A percentile compares a stretch with the other conserved stretches of the same genome.
These are phyloP conservation scores for Araneus ventricosus DNA, from an alignment of 1,140 invertebrate species.

Conservation along the genomic window DNA sequence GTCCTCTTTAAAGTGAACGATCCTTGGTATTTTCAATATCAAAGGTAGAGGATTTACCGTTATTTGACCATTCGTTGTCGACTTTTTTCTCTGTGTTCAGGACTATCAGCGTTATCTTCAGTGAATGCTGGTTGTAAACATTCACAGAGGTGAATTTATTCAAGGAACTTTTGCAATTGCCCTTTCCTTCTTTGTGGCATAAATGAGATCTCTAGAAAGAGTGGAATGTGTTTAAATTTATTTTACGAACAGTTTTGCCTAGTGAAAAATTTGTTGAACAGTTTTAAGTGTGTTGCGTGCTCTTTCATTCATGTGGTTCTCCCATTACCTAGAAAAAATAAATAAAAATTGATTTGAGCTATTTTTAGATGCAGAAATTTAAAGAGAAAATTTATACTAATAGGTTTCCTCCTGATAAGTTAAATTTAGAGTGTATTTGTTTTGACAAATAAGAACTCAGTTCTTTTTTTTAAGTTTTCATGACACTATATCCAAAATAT, in stretches of 20 bases:
- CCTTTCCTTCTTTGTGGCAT: neutral
- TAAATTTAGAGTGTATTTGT: too few species aligned
- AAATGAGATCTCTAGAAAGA: neutral
- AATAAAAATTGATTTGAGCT: too few species aligned
- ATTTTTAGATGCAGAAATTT: too few species aligned
- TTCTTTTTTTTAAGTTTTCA: too few species aligned
- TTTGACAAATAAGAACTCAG: too few species aligned
- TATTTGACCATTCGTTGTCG: conserved; percentile 2
- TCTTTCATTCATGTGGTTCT: too few species aligned
- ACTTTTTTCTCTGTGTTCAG: neutral
- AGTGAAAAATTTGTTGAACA: neutral
- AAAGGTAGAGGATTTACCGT: neutral
- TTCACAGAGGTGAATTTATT: neutral
- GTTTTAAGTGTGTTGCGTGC: neutral
- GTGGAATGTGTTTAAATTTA: neutral
- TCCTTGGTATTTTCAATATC: conserved; percentile 2
- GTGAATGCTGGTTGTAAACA: neutral
- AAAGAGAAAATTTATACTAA: too few species aligned
- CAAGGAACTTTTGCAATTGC: neutral
- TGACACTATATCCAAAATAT: too few species aligned
- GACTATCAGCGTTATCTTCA: neutral
- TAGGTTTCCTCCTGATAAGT: too few species aligned
- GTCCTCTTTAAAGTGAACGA: neutral
- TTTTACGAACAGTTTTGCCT: neutral
- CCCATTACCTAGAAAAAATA: too few species aligned